Evolutionary conservation across 2,113 vertebrate species (phyloP), one percentile per base, ranked within the genome.

Genomic region (Alligator mississippiensis): DNA sequence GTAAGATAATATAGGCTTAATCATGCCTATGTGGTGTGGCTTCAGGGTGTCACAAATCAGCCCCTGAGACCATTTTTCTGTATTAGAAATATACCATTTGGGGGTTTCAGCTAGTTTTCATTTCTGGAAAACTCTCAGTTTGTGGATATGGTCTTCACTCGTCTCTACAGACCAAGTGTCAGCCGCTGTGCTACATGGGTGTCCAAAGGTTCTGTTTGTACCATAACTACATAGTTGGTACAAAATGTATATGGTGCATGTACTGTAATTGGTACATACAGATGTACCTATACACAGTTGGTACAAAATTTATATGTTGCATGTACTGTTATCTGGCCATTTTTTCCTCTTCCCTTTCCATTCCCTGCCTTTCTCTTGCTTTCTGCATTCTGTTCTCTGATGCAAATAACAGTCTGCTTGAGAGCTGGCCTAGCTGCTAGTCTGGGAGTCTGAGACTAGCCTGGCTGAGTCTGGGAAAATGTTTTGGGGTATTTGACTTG

Each of bases 81-180:
- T 47, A 47, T 47, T 47, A 47, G 47, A 47, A 47, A 47, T 47
- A 47, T 47, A 47, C 47, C 47, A 47, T 47, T 47, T 47, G 47
- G 21, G 61, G 1, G 2, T 1, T 34, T 0, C 27, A 55, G 58
- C 22, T 4, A 72, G 70, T 83, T 76, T 86, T 85, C 1, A 81
- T 47, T 93, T 61, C 16, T n/a, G 16, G 18, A 68, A 64, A 58
- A 2, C 0, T 9, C 10, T 85, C 30, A 2, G 76, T 28, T 8
- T 62, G 75, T 4, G 55, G 4, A 64, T 4, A 9, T 2, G 4
- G 59, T 11, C 1, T 30, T 89, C 28, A 0, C 3, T 11, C 68
- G 21, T 12, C 22, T 38, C 30, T 64, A 47, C 15, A 64, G 63
- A 72, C 34, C 4, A 85, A 64, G 70, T 59, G 62, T 2, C 5